phyloP scores from a whole-genome alignment of 37 sponge, comb jelly and placozoan species.

The Aplysina aerophoba region DNA sequence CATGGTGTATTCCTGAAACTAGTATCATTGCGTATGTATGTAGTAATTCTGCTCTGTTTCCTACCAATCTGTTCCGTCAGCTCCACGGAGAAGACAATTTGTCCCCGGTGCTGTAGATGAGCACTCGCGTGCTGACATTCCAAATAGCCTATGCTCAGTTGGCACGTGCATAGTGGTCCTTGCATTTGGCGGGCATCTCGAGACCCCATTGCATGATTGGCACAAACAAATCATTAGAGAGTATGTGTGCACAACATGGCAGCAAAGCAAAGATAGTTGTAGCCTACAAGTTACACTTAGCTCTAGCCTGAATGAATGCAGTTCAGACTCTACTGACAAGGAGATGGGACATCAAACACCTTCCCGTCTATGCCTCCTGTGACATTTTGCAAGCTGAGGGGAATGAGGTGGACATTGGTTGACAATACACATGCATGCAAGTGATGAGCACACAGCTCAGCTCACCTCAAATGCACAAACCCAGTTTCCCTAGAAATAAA shows the following conservation, averaged over 20 bases:
- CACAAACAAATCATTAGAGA: background rate
- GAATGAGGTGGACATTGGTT: background rate
- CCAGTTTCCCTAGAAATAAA: background rate
- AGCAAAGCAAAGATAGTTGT: background rate
- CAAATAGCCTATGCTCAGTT: background rate
- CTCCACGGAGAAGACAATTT: too few relatives aligned
- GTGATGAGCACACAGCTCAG: background rate
- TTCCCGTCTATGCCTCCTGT: background rate
- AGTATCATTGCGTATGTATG: too few relatives aligned
- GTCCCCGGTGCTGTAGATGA: background rate
- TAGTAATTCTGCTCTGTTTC: too few relatives aligned
- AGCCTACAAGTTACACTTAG: background rate
- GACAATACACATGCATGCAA: too few relatives aligned
- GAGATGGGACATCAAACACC: conserved; percentile 10
- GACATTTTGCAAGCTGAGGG: conserved; percentile 9
- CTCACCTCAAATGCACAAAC: conserved; percentile 2
- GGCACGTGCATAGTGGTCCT: too few relatives aligned
- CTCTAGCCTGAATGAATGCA: background rate
- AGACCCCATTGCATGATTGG: conserved; percentile 31
- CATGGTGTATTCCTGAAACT: too few relatives aligned
- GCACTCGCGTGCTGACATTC: too few relatives aligned
- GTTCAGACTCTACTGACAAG: background rate
- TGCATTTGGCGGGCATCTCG: too few relatives aligned
- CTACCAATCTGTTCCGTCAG: too few relatives aligned
- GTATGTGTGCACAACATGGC: too few relatives aligned